These are phyloP conservation scores for Mongoloraphidia duomilia DNA, from an alignment of 2,888 invertebrate genomes.

Conservation along the genomic window DNA sequence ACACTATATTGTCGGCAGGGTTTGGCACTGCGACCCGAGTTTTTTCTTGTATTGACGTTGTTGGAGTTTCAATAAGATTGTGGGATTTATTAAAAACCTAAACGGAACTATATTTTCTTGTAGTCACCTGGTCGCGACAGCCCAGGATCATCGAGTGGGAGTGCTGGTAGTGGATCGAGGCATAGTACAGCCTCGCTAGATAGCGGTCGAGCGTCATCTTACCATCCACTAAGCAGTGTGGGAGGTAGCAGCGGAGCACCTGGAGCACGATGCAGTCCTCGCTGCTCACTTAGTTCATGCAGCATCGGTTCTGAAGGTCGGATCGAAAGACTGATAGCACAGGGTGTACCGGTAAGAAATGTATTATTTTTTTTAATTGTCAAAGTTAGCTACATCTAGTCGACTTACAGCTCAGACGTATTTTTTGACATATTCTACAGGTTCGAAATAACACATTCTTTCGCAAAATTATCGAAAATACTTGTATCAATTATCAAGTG, in stretches of 20 bases:
- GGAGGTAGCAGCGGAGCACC: slow-evolving; percentile 32
- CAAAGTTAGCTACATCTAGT: too few species aligned
- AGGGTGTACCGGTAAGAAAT: slow-evolving; percentile 51
- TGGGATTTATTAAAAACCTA: too few species aligned
- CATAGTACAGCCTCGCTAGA: slow-evolving; percentile 83
- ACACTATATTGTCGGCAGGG: too few species aligned
- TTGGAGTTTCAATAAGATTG: too few species aligned
- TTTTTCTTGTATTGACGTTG: too few species aligned
- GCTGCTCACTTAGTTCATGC: slow-evolving; percentile 63
- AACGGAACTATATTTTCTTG: slow-evolving; percentile 11
- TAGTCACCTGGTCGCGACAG: slow-evolving; percentile 87
- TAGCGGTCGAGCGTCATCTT: slow-evolving; percentile 81
- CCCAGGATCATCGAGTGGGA: slow-evolving; percentile 77
- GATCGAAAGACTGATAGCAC: slow-evolving; percentile 60
- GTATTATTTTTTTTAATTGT: not conserved
- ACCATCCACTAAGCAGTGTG: slow-evolving; percentile 40
- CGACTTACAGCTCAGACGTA: too few species aligned
- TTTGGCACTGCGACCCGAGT: too few species aligned
- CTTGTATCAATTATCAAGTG: too few species aligned
- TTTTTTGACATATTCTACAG: too few species aligned
- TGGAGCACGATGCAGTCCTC: slow-evolving; percentile 42
- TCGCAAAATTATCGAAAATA: too few species aligned
- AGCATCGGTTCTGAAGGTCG: slow-evolving; percentile 56
- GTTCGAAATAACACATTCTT: too few species aligned
- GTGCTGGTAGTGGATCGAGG: slow-evolving; percentile 73